Evolutionary conservation across 1,140 invertebrate species (phyloP), one percentile per base, ranked within the genome.

Genomic region (Ruditapes philippinarum): DNA sequence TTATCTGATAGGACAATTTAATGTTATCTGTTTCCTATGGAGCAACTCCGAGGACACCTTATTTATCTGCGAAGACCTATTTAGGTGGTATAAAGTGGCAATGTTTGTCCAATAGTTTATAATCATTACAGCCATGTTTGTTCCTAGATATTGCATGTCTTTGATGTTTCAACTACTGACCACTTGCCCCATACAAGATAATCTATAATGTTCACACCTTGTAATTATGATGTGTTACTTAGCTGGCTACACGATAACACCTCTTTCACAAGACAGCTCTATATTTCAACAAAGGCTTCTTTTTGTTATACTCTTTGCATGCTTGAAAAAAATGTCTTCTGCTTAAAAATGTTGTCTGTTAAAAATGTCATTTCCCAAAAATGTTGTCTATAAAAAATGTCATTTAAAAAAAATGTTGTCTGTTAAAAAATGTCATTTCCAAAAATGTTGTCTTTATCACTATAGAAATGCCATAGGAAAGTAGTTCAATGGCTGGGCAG

Each of bases 161-260:
- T 74, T 74, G 70, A 74, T 40, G 70, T 45, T n/a, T 42, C 40
- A 74, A 28, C 38, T 38, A 19, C 33, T 70, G 65, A 70, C 65
- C 65, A 70, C 65, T 70, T 70, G 65, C 14, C 14, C 33, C 22
- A n/a, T 11, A 70, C 33, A n/a, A 42, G 40, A 74, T 74, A 74
- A 74, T 74, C 70, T 74, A 74, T 74, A 74, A 74, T 45, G 40
- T 74, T 74, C 38, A 49, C 70, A 74, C 70, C 70, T 74, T 42
- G 70, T n/a, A 42, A 70, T 70, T 70, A 70, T 70, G 28, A 70
- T 70, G 33, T 38, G 57, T 62, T 25, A 62, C 57, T 25, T 28
- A 62, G 57, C 19, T 62, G 28, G 57, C 5, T 5, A 28, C 57
- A 7, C 4, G 57, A 62, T n/a, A 62, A 28, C 3, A 25, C n/a